Percentiles rank a stretch among this genome's conserved stretches.
Evolutionary conservation across 2,888 invertebrate genomes (phyloP).

Genomic region (Pseudococcus longispinus): DNA sequence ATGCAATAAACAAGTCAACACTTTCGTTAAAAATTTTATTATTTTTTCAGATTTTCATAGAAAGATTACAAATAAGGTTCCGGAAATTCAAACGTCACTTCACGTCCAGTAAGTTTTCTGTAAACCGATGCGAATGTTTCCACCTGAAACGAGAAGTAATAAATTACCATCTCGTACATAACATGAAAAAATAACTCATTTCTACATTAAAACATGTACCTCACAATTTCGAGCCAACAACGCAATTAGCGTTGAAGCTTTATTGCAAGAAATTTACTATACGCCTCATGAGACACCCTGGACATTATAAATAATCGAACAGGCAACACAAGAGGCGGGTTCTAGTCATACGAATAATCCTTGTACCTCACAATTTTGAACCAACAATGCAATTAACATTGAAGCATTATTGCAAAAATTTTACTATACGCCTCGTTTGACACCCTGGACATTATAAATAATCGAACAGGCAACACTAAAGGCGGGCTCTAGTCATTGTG

Average conservation of each 20-base stretch:
- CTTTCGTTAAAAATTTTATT: slow-evolving; percentile 40
- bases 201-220: too few relatives aligned
- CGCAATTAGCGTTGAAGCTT: too few relatives aligned
- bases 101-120: slow-evolving; percentile 98
- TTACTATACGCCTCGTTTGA: slow-evolving; percentile 22
- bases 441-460: slow-evolving; percentile 3
- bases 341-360: neutral
- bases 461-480: slow-evolving; percentile 30
- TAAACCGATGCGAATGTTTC: slow-evolving; percentile 98
- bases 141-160: slow-evolving; percentile 72
- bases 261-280: neutral
- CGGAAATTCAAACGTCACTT: slow-evolving; percentile 98
- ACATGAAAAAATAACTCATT: too few relatives aligned
- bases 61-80: slow-evolving; percentile 88
- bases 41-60: slow-evolving; percentile 29
- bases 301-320: neutral
- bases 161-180: slow-evolving; percentile 33
- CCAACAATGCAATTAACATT: neutral
- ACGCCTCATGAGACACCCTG: slow-evolving; percentile 26
- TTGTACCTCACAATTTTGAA: slow-evolving; percentile 5
- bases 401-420: neutral
- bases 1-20: neutral
- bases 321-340: slow-evolving; percentile 31
- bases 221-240: too few relatives aligned
- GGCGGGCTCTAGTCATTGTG: neutral